These are phyloP conservation scores for Pemphredon lugubris DNA, from an alignment of 2,888 invertebrate genomes.

Conservation along the genomic window DNA sequence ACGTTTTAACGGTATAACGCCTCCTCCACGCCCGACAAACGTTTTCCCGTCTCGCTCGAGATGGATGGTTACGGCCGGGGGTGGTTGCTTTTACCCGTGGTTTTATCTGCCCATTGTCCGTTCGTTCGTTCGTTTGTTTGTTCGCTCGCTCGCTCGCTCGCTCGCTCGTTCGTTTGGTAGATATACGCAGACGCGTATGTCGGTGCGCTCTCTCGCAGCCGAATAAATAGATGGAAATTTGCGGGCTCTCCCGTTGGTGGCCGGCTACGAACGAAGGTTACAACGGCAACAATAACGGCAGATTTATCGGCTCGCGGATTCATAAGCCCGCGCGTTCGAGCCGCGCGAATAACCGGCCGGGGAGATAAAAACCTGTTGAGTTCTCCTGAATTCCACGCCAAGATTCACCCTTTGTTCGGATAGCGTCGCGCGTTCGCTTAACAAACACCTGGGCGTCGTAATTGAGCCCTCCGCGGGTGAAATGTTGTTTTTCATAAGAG, in stretches of 20 bases:
- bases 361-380: slow-evolving; percentile 61
- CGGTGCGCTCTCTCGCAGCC: background rate
- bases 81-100: slow-evolving; percentile 26
- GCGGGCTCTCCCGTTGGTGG: background rate
- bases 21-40: slow-evolving; percentile 6
- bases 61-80: slow-evolving; percentile 4
- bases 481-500: too few relatives aligned
- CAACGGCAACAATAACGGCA: slow-evolving; percentile 14
- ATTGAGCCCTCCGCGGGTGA: too few relatives aligned
- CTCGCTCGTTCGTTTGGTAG: slow-evolving; percentile 1
- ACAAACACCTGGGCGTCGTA: too few relatives aligned
- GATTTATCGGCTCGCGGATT: slow-evolving; percentile 25
- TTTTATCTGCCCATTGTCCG: slow-evolving; percentile 18
- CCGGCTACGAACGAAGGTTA: background rate
- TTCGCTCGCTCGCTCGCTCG: background rate
- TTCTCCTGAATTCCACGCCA: slow-evolving; percentile 11
- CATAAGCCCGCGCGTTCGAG: slow-evolving; percentile 27
- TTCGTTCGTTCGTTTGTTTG: slow-evolving; percentile 19
- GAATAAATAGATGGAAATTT: slow-evolving; percentile 8
- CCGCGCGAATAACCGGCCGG: slow-evolving; percentile 18
- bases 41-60: background rate
- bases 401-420: slow-evolving; percentile 18
- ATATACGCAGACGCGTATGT: slow-evolving; percentile 4
- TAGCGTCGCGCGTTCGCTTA: too few relatives aligned
- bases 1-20: slow-evolving; percentile 10